Evolutionary conservation across 1,140 invertebrate species (phyloP).

Genomic region (Sarcophaga bullata): DNA sequence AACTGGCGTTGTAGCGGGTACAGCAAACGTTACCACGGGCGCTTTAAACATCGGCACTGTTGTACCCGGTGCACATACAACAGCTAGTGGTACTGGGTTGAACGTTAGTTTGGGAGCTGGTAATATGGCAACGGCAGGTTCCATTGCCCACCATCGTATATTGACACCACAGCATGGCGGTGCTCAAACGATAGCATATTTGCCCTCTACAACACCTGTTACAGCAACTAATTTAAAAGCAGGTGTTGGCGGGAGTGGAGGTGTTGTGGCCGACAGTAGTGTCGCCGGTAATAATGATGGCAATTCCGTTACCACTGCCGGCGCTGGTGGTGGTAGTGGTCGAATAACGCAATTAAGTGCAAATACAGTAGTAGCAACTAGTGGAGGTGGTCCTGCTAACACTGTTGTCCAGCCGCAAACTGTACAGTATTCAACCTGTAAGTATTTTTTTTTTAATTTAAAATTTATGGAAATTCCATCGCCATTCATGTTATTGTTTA

Average conservation of each 20-base stretch:
- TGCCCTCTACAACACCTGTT: constrained; percentile 61
- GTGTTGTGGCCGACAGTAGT: constrained; percentile 54
- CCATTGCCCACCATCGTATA: constrained; percentile 63
- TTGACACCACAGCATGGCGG: constrained; percentile 63
- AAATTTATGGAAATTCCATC: not conserved
- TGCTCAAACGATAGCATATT: constrained; percentile 63
- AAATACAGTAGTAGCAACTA: constrained; percentile 38
- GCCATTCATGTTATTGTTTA: not conserved
- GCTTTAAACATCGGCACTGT: constrained; percentile 46
- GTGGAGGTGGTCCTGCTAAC: constrained; percentile 42
- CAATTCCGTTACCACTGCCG: not conserved
- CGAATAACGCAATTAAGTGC: constrained; percentile 29
- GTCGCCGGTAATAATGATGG: constrained; percentile 45
- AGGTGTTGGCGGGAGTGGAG: constrained; percentile 46
- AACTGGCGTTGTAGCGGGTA: constrained; percentile 44
- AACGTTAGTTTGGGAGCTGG: constrained; percentile 32
- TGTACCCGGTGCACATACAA: constrained; percentile 40
- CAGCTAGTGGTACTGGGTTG: constrained; percentile 35
- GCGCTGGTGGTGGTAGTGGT: constrained; percentile 27
- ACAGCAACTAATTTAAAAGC: constrained; percentile 58
- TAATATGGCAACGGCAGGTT: constrained; percentile 25
- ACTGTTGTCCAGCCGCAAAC: constrained; percentile 56
- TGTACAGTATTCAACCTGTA: constrained; percentile 63
- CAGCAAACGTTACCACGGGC: constrained; percentile 40
- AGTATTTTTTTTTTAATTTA: constrained; percentile 38